Percentiles rank a stretch among this genome's conserved stretches.
Evolutionary conservation across 2,888 invertebrate genomes (phyloP).

Genomic region (Exocentrus adspersus): DNA sequence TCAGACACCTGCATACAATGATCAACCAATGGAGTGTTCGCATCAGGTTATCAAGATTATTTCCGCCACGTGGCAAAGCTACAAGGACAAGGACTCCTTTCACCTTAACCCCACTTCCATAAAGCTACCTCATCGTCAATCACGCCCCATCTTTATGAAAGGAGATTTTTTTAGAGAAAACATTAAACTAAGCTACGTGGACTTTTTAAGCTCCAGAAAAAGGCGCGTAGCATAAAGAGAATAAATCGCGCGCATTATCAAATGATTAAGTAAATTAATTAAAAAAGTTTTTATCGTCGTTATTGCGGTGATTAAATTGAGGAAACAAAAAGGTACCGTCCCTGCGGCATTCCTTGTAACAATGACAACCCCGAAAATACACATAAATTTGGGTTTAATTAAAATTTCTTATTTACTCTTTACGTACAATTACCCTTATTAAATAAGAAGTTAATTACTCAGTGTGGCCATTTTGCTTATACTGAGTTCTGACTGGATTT

Average conservation of each 20-base stretch:
- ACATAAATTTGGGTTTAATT: slow-evolving; percentile 16
- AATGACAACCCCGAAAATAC: slow-evolving; percentile 9
- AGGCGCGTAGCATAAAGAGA: neutral
- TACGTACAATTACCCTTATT: slow-evolving; percentile 8
- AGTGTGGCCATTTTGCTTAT: slow-evolving; percentile 4
- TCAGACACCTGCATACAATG: no score
- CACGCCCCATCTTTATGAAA: no score
- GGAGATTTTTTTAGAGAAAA: neutral
- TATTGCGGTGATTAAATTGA: neutral
- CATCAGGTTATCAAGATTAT: no score
- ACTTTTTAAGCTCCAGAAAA: neutral
- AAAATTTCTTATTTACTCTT: slow-evolving; percentile 15
- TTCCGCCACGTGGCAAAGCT: no score
- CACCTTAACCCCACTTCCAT: neutral
- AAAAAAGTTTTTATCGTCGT: slow-evolving; percentile 5
- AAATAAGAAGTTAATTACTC: slow-evolving; percentile 15
- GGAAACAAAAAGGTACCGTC: neutral
- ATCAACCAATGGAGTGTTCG: no score
- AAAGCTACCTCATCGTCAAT: no score
- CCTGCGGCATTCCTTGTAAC: neutral
- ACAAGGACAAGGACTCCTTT: no score
- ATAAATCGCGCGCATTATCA: slow-evolving; percentile 2
- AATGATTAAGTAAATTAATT: slow-evolving; percentile 9
- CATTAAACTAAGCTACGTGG: neutral
- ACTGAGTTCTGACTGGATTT: neutral